A percentile compares a stretch with the other conserved stretches of the same genome.
Conservation (phyloP, 2,797 vertebrate species). For the Microchirus variegatus region DNA sequence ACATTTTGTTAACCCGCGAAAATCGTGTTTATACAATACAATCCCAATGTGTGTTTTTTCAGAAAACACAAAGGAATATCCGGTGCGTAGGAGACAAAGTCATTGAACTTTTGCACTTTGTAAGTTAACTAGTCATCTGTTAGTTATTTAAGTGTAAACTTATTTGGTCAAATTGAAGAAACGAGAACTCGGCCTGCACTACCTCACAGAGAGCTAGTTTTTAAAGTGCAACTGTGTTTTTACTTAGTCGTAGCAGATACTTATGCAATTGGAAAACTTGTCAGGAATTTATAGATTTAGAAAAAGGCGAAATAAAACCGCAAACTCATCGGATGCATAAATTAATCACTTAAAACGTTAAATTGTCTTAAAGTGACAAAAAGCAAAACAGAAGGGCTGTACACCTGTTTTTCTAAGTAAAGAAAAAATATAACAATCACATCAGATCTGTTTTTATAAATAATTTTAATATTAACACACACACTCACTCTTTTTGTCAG, state of each 20-base stretch:
- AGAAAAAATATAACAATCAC: too few species aligned
- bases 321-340: background rate
- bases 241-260: slow-evolving; percentile 1
- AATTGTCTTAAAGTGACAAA: background rate
- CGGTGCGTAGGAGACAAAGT: background rate
- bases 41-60: background rate
- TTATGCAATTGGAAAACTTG: background rate
- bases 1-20: background rate
- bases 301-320: background rate
- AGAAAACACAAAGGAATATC: background rate
- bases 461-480: background rate
- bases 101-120: background rate
- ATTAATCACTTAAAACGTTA: background rate
- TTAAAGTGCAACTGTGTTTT: slow-evolving; percentile 29
- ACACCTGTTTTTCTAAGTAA: background rate
- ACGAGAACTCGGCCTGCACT: slow-evolving; percentile 43
- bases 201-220: slow-evolving; percentile 54
- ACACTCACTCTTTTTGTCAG: background rate
- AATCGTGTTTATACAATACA: background rate
- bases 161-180: slow-evolving; percentile 22
- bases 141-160: slow-evolving; percentile 25
- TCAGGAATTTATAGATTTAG: background rate
- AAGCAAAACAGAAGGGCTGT: background rate
- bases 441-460: too few species aligned
- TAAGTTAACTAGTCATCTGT: background rate